Evolutionary conservation across 53 echinoderm and acorn worm genomes (phyloP), one percentile per base, ranked within the genome.

Genomic region (Mesocentrotus franciscanus): DNA sequence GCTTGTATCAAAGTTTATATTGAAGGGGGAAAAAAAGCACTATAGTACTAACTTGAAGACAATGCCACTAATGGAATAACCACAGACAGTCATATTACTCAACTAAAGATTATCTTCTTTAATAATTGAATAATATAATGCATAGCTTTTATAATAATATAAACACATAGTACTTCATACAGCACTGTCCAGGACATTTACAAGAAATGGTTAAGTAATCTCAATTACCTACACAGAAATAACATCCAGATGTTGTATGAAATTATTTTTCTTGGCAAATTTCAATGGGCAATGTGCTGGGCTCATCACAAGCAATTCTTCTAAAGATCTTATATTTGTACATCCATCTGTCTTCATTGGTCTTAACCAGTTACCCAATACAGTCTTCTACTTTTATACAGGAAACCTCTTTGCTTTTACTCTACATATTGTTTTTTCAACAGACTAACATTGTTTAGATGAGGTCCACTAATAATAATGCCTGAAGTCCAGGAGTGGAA

Each of bases 71-170:
- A 76, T 13, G 33, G 33, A 76, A 76, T 15, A 29, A 33, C 76
- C 10, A 76, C 12, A 76, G 5, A 24, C 24, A 76, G 33, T 33
- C n/a, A 27, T 33, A 76, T 14, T 76, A 76, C 76, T 32, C 12
- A 1, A 13, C 30, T 2, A 33, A 76, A 14, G 14, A 4, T 32
- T 42, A 22, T 84, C 29, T 39, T 84, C 12, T 84, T 84, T 42
- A 55, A 42, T 84, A 10, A 16, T 18, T 36, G 39, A 83, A 83
- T 83, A 83, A 84, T 84, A 84, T 42, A 34, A 84, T 84, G 84
- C 84, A 84, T 84, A 84, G 84, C 84, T 84, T 49, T 84, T 27
- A 83, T 42, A 42, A 83, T 39, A 83, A 83, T 83, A 84, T 49
- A 84, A 84, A 84, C 55, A 84, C 8, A 49, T 84, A 84, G 84